phyloP scores from a whole-genome alignment of 2,888 invertebrate species.

The Hemicrepidius hirtus region DNA sequence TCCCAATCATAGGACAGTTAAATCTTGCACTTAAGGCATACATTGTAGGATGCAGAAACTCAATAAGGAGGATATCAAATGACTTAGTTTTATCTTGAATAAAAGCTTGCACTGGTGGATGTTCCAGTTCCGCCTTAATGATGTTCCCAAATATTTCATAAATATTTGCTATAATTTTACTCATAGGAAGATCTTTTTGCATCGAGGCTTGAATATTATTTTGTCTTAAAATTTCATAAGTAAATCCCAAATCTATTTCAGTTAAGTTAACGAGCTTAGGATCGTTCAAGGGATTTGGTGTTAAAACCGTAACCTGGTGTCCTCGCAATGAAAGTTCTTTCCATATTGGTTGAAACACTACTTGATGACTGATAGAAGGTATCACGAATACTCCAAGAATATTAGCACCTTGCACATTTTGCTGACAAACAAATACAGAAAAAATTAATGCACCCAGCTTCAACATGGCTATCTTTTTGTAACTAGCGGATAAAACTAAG shows the following conservation, averaged over 20 bases:
- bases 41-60: conserved; percentile 54
- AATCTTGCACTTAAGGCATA: conserved; percentile 59
- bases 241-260: conserved; percentile 63
- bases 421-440: background rate
- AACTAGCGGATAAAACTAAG: too few relatives aligned
- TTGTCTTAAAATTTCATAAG: conserved; percentile 47
- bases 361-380: conserved; percentile 64
- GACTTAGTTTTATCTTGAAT: conserved; percentile 56
- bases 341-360: conserved; percentile 61
- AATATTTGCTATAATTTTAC: conserved; percentile 37
- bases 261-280: conserved; percentile 62
- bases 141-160: conserved; percentile 55
- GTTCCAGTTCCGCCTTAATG: conserved; percentile 44
- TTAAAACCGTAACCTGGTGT: conserved; percentile 65
- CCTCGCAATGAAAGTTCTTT: conserved; percentile 64
- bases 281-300: conserved; percentile 64
- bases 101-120: conserved; percentile 59
- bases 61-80: conserved; percentile 62
- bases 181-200: conserved; percentile 56
- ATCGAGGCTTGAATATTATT: conserved; percentile 17
- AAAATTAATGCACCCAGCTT: background rate
- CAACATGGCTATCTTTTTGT: too few relatives aligned
- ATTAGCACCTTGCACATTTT: conserved; percentile 47
- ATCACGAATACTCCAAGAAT: conserved; percentile 61
- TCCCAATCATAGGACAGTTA: conserved; percentile 53